A percentile compares a stretch with the other conserved stretches of the same genome.
These are phyloP conservation scores for Odontomachus brunneus DNA, from an alignment of 1,140 invertebrate genomes.

Conservation along the genomic window DNA sequence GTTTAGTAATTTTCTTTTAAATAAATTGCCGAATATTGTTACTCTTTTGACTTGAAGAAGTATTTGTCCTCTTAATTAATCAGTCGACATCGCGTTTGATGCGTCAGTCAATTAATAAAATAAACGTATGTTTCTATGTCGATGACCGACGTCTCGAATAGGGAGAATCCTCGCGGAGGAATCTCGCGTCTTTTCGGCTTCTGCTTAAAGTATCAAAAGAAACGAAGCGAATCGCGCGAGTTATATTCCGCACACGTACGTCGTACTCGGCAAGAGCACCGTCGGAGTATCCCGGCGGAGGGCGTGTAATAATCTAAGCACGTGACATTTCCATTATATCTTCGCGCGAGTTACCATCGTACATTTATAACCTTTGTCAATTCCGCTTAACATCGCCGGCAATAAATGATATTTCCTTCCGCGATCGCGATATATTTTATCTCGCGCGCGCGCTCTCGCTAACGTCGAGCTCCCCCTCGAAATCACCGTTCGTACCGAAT, in stretches of 20 bases:
- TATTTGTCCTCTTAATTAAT: too few species aligned
- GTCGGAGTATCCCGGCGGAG: neutral
- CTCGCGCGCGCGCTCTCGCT: too few species aligned
- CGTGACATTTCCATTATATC: conserved; percentile 41
- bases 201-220: conserved; percentile 28
- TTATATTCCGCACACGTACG: conserved; percentile 51
- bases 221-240: conserved; percentile 10
- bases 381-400: conserved; percentile 12
- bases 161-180: neutral
- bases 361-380: conserved; percentile 26
- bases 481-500: neutral
- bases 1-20: too few species aligned
- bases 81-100: too few species aligned
- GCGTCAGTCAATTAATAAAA: too few species aligned
- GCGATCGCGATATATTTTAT: neutral
- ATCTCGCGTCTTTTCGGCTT: neutral
- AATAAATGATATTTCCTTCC: neutral
- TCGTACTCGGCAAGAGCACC: conserved; percentile 27
- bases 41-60: too few species aligned
- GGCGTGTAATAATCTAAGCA: conserved; percentile 37
- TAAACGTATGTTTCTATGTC: too few species aligned
- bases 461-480: too few species aligned
- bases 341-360: neutral
- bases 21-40: too few species aligned
- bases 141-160: too few species aligned